These are phyloP conservation scores for Zoroaster sp. DNA, from an alignment of 53 echinoderm and acorn worm species.

Conservation along the genomic window DNA sequence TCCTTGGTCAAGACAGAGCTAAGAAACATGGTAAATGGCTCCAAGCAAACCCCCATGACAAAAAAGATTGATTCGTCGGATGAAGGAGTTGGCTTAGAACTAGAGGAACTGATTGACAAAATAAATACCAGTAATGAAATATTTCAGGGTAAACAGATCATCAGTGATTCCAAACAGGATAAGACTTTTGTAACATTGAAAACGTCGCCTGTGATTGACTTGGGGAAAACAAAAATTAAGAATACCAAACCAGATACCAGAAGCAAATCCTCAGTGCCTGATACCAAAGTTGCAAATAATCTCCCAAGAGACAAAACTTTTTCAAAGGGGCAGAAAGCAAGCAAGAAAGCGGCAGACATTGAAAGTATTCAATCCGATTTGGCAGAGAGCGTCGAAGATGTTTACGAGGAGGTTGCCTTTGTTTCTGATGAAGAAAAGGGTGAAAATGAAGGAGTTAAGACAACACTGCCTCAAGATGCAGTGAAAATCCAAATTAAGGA, in stretches of 20 bases:
- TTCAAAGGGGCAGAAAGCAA: neutral
- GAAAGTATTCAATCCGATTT: constrained; percentile 42
- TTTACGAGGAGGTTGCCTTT: constrained; percentile 69
- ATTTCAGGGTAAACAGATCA: neutral
- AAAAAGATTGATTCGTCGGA: constrained; percentile 9
- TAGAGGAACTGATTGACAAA: constrained; percentile 11
- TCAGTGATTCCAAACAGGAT: neutral
- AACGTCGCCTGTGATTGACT: neutral
- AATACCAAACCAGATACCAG: neutral
- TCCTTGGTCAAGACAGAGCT: constrained; percentile 16
- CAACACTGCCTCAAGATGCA: neutral
- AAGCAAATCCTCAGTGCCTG: neutral
- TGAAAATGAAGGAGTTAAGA: neutral
- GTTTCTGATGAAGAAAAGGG: constrained; percentile 54
- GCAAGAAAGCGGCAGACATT: neutral
- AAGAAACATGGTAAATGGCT: neutral
- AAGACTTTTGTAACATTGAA: neutral
- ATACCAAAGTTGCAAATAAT: neutral
- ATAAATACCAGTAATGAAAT: constrained; percentile 13
- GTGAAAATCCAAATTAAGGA: constrained; percentile 42
- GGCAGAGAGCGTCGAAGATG: constrained; percentile 61
- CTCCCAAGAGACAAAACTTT: neutral
- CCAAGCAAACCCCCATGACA: neutral
- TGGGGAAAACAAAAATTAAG: neutral
- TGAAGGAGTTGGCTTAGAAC: constrained; percentile 35